These are phyloP conservation scores for Heliconius hortense DNA, from an alignment of 2,888 invertebrate species.

Conservation along the genomic window DNA sequence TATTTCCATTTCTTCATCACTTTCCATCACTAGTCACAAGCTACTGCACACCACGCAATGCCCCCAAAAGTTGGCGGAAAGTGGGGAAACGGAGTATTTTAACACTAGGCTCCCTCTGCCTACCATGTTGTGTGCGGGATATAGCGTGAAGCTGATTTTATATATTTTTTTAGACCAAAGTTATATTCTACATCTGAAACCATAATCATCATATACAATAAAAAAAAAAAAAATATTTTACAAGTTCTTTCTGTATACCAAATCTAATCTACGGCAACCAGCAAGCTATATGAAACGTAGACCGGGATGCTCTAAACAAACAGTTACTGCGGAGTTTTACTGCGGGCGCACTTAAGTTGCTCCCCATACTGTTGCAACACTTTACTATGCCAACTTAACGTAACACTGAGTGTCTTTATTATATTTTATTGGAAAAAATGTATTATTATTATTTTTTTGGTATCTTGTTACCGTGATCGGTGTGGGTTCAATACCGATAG, in stretches of 20 bases:
- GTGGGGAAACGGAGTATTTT: too few species aligned
- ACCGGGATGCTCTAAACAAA: constrained; percentile 46
- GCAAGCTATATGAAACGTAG: constrained; percentile 44
- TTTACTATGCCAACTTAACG: constrained; percentile 44
- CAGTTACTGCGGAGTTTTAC: constrained; percentile 51
- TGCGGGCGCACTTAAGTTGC: constrained; percentile 48
- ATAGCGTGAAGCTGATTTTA: too few species aligned
- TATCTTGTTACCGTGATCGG: background rate
- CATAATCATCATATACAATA: background rate
- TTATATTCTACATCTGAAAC: background rate
- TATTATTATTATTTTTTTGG: background rate
- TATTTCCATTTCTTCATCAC: too few species aligned
- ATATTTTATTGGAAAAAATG: constrained; percentile 17
- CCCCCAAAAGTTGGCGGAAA: too few species aligned
- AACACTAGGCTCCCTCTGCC: too few species aligned
- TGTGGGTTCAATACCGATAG: background rate
- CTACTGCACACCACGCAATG: too few species aligned
- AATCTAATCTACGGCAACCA: constrained; percentile 19
- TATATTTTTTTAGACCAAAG: too few species aligned
- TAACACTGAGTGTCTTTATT: constrained; percentile 26
- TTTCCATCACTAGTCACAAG: too few species aligned
- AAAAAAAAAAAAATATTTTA: too few species aligned
- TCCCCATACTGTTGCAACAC: constrained; percentile 51
- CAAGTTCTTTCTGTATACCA: background rate
- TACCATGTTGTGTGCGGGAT: too few species aligned